phyloP scores from a whole-genome alignment of 2,797 vertebrate species.

The Xiphophorus birchmanni region DNA sequence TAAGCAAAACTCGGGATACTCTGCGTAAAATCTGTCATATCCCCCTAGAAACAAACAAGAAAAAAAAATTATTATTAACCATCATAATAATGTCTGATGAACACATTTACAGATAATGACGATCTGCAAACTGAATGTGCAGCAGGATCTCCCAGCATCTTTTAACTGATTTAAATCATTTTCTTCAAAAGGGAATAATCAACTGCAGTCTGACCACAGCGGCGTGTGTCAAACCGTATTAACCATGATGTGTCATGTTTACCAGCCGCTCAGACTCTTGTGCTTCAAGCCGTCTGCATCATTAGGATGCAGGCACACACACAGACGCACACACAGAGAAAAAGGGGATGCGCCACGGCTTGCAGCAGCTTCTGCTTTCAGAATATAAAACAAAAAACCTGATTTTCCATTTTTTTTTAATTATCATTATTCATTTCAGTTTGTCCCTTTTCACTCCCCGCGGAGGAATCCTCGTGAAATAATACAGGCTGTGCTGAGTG shows the following conservation, averaged over 20 bases:
- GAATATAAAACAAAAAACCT: conserved; percentile 39
- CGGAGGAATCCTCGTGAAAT: conserved; percentile 21
- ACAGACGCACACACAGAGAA: background rate
- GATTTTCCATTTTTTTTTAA: conserved; percentile 1
- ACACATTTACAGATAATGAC: background rate
- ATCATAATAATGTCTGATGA: background rate
- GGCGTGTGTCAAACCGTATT: conserved; percentile 43
- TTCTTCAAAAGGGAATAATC: background rate
- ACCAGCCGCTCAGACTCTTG: conserved; percentile 21
- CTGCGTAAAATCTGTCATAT: conserved; percentile 81
- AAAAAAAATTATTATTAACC: background rate
- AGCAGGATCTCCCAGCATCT: conserved; percentile 18
- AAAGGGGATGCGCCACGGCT: conserved; percentile 54
- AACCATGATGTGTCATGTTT: conserved; percentile 41
- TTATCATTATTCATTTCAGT: background rate
- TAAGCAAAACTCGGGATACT: conserved; percentile 84
- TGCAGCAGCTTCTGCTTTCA: conserved; percentile 44
- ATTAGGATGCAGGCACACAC: conserved; percentile 41
- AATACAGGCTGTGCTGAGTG: conserved; percentile 44
- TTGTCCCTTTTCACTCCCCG: conserved; percentile 8
- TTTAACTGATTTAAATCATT: conserved; percentile 34
- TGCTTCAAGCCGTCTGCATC: conserved; percentile 54
- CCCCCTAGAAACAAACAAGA: conserved; percentile 72
- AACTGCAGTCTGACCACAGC: conserved; percentile 17
- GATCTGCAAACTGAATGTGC: background rate